Evolutionary conservation across 2,797 vertebrate species (phyloP).

Genomic region (Gymnothorax reevesii): DNA sequence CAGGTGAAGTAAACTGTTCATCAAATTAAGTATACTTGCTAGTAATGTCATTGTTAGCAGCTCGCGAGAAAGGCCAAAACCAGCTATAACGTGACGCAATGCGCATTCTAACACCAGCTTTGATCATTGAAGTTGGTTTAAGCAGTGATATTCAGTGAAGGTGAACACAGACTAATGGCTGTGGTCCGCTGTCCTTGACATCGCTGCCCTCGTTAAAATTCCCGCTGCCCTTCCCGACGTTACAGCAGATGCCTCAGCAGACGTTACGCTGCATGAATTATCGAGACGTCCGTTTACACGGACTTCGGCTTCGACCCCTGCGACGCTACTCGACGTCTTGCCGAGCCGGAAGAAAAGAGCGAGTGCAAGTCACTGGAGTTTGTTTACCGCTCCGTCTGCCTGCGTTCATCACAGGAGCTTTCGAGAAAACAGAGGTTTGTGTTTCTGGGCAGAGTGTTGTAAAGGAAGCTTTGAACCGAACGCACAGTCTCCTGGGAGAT

Average conservation of each 20-base stretch:
- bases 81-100: too few relatives aligned
- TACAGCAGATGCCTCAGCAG: not conserved
- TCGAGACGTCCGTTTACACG: not conserved
- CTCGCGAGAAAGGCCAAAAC: too few relatives aligned
- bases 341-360: not conserved
- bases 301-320: not conserved
- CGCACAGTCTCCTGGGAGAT: not conserved
- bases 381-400: too few relatives aligned
- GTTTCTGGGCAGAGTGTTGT: not conserved
- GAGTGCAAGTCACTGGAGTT: not conserved
- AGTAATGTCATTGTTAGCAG: too few relatives aligned
- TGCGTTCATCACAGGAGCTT: not conserved
- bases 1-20: too few relatives aligned
- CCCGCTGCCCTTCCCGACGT: not conserved
- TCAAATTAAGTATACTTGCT: too few relatives aligned
- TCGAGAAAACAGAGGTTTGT: not conserved
- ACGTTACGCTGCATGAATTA: not conserved
- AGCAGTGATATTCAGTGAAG: not conserved
- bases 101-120: too few relatives aligned
- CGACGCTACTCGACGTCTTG: not conserved
- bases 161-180: not conserved
- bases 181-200: not conserved
- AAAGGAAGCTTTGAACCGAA: not conserved
- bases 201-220: not conserved
- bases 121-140: too few relatives aligned